A percentile compares a stretch with the other conserved stretches of the same genome.
phyloP scores from a whole-genome alignment of 2,113 vertebrate genomes.

The Zosterops borbonicus region DNA sequence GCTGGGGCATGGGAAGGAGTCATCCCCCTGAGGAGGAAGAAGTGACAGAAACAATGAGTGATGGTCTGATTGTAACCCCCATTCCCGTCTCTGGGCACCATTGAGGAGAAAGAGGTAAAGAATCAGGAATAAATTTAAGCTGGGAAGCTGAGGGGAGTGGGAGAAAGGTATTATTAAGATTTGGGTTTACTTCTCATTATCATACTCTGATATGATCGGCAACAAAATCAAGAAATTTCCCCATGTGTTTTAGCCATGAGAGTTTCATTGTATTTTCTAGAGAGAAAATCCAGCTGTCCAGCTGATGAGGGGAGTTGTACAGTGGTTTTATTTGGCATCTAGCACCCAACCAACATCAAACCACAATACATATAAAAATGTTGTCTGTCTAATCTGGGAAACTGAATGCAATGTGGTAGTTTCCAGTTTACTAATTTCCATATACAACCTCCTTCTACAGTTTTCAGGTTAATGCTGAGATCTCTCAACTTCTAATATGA shows the following conservation, averaged over 20 bases:
- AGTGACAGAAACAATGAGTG: not conserved
- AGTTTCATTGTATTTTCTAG: not conserved
- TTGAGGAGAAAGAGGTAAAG: not conserved
- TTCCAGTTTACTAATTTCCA: not conserved
- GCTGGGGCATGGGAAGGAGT: not conserved
- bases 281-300: not conserved
- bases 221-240: not conserved
- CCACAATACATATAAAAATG: not conserved
- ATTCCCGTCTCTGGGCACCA: not conserved
- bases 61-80: not conserved
- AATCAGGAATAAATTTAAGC: not conserved
- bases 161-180: not conserved
- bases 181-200: not conserved
- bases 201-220: not conserved
- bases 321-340: not conserved
- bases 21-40: not conserved
- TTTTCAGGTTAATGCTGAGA: not conserved
- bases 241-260: not conserved
- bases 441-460: fast-evolving
- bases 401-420: not conserved
- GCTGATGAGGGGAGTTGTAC: not conserved
- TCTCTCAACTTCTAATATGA: not conserved
- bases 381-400: not conserved
- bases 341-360: not conserved
- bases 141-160: not conserved